Base-by-base conservation (phyloP, 2,797 vertebrate genomes). In the Sebastolobus altivelis region DNA sequence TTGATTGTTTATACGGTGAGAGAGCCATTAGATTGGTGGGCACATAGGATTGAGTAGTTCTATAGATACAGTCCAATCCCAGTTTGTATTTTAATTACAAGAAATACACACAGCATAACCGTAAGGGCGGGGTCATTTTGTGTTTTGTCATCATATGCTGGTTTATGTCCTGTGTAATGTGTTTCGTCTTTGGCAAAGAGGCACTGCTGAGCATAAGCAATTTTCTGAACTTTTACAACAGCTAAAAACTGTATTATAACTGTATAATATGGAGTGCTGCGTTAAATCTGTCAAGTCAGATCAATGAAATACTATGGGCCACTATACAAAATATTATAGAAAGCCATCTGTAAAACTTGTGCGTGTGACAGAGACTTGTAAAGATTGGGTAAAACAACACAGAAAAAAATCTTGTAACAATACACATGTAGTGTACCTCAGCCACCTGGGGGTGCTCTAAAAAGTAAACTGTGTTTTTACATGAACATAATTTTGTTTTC, bases 121-220 rank as follows among this genome's bases (percentile, higher is more conserved):
- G 13, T n/a, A 76, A 25, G 1, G 16, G 55, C 35, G 58, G 56
- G 8, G 9, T 11, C 1, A 20, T 69, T 61, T 25, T 62, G 25
- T 67, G 54, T 52, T 16, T 49, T 37, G 13, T 61, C 16, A 40
- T 35, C 16, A 18, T 46, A 55, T 62, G 58, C 46, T 35, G 35
- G 8, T 69, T 27, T 62, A 68, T 68, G 3, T 61, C 63, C 62
- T 60, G 69, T 55, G 43, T 62, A 40, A 25, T 60, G 13, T 33
- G 54, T 37, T 20, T 29, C 9, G 4, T 60, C 22, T 38, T 27
- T 1, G 4, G 65, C 11, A 62, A 67, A 38, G 11, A 56, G 11
- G 38, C 27, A 49, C 38, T 55, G 56, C 18, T 8, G 60, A 27
- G 63, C 55, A 31, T 29, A 60, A 66, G 22, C 38, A 65, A n/a